Percentiles rank a stretch among this genome's conserved stretches.
Evolutionary conservation across 2,888 invertebrate species (phyloP).

Genomic region (Capitulum mitella): DNA sequence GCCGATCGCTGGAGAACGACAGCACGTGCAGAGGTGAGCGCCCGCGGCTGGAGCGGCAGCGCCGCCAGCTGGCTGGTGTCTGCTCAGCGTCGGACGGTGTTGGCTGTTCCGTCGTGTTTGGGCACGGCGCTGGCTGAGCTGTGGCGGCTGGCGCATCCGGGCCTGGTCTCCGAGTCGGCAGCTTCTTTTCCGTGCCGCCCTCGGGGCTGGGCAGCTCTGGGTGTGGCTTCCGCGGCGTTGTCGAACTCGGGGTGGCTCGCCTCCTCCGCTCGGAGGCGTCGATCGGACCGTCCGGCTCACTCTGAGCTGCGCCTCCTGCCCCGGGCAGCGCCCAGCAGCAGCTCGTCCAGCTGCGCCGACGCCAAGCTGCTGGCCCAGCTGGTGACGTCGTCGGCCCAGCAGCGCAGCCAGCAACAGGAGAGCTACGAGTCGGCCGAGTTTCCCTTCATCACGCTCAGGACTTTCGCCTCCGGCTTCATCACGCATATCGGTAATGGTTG

Average conservation of each 20-base stretch:
- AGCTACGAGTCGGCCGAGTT: constrained; percentile 81
- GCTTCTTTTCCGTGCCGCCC: too few relatives aligned
- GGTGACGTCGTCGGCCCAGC: constrained; percentile 38
- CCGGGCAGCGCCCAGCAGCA: constrained; percentile 25
- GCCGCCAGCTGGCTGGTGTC: too few relatives aligned
- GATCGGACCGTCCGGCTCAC: too few relatives aligned
- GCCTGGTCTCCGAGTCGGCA: too few relatives aligned
- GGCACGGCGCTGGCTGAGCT: too few relatives aligned
- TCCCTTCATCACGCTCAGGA: constrained; percentile 86
- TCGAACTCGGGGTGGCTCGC: not conserved
- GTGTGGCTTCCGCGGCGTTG: too few relatives aligned
- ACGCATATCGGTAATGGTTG: constrained; percentile 74
- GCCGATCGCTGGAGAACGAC: constrained; percentile 7
- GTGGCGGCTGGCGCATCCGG: too few relatives aligned
- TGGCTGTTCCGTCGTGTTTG: too few relatives aligned
- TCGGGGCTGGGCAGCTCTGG: too few relatives aligned
- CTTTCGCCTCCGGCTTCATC: constrained; percentile 82
- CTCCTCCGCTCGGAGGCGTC: too few relatives aligned
- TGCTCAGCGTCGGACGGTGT: too few relatives aligned
- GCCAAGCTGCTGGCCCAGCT: constrained; percentile 9
- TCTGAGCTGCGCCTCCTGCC: too few relatives aligned
- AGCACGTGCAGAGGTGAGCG: not conserved
- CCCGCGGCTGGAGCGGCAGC: not conserved
- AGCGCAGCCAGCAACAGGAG: constrained; percentile 33
- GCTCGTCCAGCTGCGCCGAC: constrained; percentile 21